Evolutionary conservation across 2,797 vertebrate species (phyloP).

Genomic region (Enteromius viviparus): DNA sequence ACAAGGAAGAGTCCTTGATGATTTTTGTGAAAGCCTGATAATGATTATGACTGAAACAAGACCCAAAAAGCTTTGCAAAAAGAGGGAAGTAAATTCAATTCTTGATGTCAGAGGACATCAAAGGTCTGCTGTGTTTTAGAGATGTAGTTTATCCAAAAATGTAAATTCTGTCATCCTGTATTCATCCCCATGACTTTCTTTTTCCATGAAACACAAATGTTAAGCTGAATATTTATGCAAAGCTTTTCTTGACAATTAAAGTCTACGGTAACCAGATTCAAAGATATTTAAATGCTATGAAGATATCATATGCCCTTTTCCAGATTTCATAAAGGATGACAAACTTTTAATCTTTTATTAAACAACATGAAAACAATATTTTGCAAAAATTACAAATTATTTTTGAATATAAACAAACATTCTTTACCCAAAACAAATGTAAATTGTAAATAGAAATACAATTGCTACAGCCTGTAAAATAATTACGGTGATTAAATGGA

Average conservation of each 20-base stretch:
- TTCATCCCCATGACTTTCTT: not conserved
- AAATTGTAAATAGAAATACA: not conserved
- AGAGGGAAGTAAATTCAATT: constrained; percentile 9
- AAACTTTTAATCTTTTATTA: not conserved
- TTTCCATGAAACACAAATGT: not conserved
- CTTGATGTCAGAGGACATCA: constrained; percentile 36
- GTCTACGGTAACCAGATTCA: not conserved
- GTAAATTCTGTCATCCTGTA: not conserved
- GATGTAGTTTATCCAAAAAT: not conserved
- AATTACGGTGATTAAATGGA: no score
- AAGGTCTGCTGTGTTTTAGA: constrained; percentile 28
- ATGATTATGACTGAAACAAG: constrained; percentile 25
- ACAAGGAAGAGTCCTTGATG: constrained; percentile 27
- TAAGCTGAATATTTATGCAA: not conserved
- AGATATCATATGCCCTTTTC: not conserved
- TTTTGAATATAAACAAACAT: not conserved
- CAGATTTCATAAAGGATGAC: not conserved
- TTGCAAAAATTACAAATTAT: not conserved
- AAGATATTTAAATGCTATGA: not conserved
- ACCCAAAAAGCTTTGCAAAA: constrained; percentile 14
- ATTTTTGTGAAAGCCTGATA: constrained; percentile 36
- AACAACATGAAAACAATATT: not conserved
- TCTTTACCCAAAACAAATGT: not conserved
- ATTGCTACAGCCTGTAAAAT: not conserved
- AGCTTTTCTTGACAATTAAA: constrained; percentile 25